Base-by-base conservation (phyloP, 2,888 invertebrate genomes). In the Ormyrus labotus region DNA sequence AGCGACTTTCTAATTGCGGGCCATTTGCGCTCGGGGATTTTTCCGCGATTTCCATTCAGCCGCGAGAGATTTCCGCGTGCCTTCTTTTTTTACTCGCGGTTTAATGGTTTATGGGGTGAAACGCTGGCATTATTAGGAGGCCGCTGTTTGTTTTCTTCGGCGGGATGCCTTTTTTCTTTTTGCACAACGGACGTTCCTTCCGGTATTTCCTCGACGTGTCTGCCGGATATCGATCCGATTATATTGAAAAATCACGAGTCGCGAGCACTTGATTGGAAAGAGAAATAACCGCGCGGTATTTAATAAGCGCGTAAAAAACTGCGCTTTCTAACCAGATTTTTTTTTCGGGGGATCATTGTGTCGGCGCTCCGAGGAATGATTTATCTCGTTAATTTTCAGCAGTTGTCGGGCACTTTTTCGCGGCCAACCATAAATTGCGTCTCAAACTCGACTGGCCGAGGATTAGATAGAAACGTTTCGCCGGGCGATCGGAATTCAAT, bases 401-500 rank as follows among this genome's bases (percentile, higher is more conserved):
- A 6, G 34, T 34, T 68, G 63, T 47, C n/a, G 11, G 57, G 4
- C 7, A 57, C 19, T 55, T 63, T 50, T 51, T n/a, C 6, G n/a
- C 48, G 48, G 6, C 4, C 55, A 9, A 4, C 34, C 51, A 60
- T 67, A 67, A 65, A 71, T 71, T 11, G 48, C 8, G 71, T 45
- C 64, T 78, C n/a, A 58, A 78, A 78, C 60, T 4, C 34, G 34
- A 34, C 34, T 34, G 45, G 8, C 2, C 34, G n/a, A 11, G 6
- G 45, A 72, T 67, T 67, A 60, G 51, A 68, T 72, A 73, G 65
- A 78, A 72, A 55, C n/a, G 72, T 72, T 53, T 71, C 19, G 34
- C 11, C 48, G 48, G 48, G 13, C 60, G 67, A 78, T 69, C 53
- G 53, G 65, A 80, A 80, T 79, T 79, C 55, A 64, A 69, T 79